Conservation (phyloP, 2,113 vertebrate genomes). For the Piliocolobus tephrosceles region DNA sequence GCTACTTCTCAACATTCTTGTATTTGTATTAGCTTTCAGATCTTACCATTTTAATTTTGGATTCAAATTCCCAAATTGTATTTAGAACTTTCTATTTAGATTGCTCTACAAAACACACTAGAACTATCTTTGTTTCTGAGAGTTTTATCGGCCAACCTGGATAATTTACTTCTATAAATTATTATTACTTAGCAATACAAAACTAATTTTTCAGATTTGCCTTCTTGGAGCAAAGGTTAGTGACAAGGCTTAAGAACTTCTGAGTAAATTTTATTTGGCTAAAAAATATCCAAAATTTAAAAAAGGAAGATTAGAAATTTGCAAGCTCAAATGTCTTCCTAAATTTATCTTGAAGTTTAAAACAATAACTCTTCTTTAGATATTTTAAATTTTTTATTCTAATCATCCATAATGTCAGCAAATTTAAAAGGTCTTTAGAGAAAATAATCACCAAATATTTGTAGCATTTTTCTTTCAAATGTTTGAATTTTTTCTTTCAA, state of each 20-base stretch:
- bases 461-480: slow-evolving; percentile 24
- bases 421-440: background rate
- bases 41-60: background rate
- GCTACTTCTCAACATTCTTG: background rate
- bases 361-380: background rate
- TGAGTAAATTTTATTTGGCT: background rate
- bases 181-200: background rate
- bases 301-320: background rate
- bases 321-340: background rate
- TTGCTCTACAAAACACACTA: background rate
- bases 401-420: background rate
- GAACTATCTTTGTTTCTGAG: background rate
- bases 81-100: slow-evolving; percentile 14
- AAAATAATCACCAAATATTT: slow-evolving; percentile 34
- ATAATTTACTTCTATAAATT: slow-evolving; percentile 33
- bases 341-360: slow-evolving; percentile 36
- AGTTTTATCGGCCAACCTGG: background rate
- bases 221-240: background rate
- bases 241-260: background rate
- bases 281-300: background rate
- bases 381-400: slow-evolving; percentile 22
- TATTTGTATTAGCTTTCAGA: background rate
- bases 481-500: slow-evolving; percentile 21
- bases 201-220: background rate
- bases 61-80: slow-evolving; percentile 29